These are phyloP conservation scores for Taphrorychus bicolor DNA, from an alignment of 2,888 invertebrate genomes.

Conservation along the genomic window DNA sequence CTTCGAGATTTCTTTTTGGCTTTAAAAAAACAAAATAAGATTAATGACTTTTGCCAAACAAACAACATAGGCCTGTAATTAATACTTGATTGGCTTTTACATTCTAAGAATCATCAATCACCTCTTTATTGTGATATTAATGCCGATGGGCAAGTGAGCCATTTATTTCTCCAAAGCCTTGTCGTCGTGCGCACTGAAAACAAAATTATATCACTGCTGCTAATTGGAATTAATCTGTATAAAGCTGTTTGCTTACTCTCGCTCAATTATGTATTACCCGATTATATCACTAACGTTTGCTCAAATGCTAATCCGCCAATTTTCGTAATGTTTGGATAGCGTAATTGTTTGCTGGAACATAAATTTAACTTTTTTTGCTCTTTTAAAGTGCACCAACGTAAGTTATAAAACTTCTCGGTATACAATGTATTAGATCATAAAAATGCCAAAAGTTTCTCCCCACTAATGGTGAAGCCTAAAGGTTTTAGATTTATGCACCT, in stretches of 20 bases:
- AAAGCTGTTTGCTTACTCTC: too few relatives aligned
- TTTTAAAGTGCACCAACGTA: conserved; percentile 2
- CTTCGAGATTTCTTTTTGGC: too few relatives aligned
- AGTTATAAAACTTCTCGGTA: conserved; percentile 15
- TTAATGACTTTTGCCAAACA: too few relatives aligned
- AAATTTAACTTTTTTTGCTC: too few relatives aligned
- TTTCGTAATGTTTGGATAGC: neutral
- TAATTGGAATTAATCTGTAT: neutral
- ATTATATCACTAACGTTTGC: too few relatives aligned
- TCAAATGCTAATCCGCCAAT: too few relatives aligned
- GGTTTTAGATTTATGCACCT: conserved; percentile 6
- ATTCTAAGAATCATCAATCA: neutral
- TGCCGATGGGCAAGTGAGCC: neutral
- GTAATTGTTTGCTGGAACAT: neutral
- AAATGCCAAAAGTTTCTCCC: conserved; percentile 18
- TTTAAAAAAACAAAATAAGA: too few relatives aligned
- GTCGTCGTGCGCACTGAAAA: neutral
- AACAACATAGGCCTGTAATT: too few relatives aligned
- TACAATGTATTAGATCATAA: conserved; percentile 18
- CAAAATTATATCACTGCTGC: neutral
- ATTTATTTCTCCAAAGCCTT: neutral
- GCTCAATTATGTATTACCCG: too few relatives aligned
- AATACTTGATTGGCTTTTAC: conserved; percentile 1
- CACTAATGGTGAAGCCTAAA: conserved; percentile 5
- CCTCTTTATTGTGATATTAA: neutral